Evolutionary conservation across 2,888 invertebrate genomes (phyloP), one percentile per base, ranked within the genome.

Genomic region (Ischnura elegans): DNA sequence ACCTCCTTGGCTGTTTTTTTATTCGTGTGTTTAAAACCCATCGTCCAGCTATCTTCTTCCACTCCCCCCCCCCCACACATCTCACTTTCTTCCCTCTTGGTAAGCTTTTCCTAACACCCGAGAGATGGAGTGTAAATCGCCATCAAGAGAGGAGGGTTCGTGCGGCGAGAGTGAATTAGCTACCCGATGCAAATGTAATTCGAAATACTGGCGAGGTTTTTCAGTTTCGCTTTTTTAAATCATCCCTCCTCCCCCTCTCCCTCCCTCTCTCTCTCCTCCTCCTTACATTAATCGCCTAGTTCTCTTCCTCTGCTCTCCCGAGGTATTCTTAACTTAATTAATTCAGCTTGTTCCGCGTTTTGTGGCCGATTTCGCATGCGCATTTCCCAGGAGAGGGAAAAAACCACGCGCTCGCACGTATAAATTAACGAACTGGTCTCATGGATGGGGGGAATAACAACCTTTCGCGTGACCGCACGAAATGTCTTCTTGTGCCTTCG

Each of bases 401-500:
- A 36, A 76, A 76, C 51, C 76, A 36, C 76, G 76, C 36, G 36
- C 29, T 76, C 76, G 13, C 51, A 19, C n/a, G 36, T 76, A 76
- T 76, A 76, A 76, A 76, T 36, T 76, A 76, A 76, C 76, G 76
- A 76, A 36, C 36, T 76, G 76, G 76, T 36, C 13, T n/a, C n/a
- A n/a, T n/a, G n/a, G n/a, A n/a, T n/a, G n/a, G n/a, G n/a, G 76
- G n/a, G 29, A 36, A 76, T 21, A 76, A 76, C 29, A 76, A 36
- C 36, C 76, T 76, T 76, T 76, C 76, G 76, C 76, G 76, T 76
- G 76, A 76, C 76, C 76, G 76, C 76, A 76, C 76, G 29, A 19
- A 76, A 76, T 36, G n/a, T 29, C 2, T 76, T 36, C 19, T 51
- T 19, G 29, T 36, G 76, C 76, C 76, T 76, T 76, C 76, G 76